Percentiles rank a stretch among this genome's conserved stretches.
These are phyloP conservation scores for Volucella inanis DNA, from an alignment of 2,888 invertebrate species.

Conservation along the genomic window DNA sequence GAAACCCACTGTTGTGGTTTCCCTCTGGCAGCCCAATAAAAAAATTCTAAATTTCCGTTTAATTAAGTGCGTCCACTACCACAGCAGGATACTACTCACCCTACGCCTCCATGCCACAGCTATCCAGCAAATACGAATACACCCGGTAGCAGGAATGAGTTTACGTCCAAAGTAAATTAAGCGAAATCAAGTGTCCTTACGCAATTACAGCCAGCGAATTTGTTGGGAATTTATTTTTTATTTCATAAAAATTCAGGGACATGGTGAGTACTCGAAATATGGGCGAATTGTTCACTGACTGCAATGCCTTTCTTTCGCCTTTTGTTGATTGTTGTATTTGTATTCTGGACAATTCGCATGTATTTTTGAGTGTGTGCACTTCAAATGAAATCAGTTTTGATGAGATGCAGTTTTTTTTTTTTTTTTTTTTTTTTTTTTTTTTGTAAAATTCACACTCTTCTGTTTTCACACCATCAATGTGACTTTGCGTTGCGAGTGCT, in stretches of 20 bases:
- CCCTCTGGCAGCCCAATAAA: slow-evolving; percentile 9
- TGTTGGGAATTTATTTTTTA: slow-evolving; percentile 58
- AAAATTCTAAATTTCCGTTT: slow-evolving; percentile 45
- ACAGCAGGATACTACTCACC: slow-evolving; percentile 46
- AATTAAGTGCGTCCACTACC: slow-evolving; percentile 69
- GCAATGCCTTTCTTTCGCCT: neutral
- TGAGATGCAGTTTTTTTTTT: no score
- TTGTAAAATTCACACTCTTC: slow-evolving; percentile 35
- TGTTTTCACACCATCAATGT: slow-evolving; percentile 67
- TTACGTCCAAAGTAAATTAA: slow-evolving; percentile 62
- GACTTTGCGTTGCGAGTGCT: slow-evolving; percentile 31
- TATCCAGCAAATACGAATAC: slow-evolving; percentile 16
- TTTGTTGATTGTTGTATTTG: slow-evolving; percentile 10
- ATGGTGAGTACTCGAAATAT: slow-evolving; percentile 46
- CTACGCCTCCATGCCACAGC: slow-evolving; percentile 21
- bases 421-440: slow-evolving; percentile 44
- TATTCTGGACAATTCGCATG: slow-evolving; percentile 8
- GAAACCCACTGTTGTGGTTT: slow-evolving; percentile 48
- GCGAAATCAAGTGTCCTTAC: slow-evolving; percentile 69
- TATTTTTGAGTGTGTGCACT: slow-evolving; percentile 60
- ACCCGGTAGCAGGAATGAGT: slow-evolving; percentile 24
- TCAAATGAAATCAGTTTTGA: slow-evolving; percentile 34
- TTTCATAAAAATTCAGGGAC: slow-evolving; percentile 66
- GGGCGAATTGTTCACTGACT: slow-evolving; percentile 16
- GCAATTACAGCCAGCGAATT: slow-evolving; percentile 57